Conservation (phyloP, 2,888 invertebrate species). For the Habroteleia sp. region DNA sequence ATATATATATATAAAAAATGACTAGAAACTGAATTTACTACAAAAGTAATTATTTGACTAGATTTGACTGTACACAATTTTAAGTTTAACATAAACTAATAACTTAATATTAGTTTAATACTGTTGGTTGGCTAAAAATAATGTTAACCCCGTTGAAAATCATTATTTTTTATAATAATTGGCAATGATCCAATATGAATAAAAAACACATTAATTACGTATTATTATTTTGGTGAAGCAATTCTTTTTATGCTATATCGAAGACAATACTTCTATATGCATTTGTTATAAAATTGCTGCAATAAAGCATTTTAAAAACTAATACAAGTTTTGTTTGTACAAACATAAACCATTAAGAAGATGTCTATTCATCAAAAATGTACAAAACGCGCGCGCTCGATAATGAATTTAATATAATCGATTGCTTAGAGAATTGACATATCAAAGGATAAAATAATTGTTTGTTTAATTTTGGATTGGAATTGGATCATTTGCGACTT, state of each 20-base stretch:
- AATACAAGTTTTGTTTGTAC: no score
- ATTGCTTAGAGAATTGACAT: no score
- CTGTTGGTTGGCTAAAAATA: slow-evolving; percentile 10
- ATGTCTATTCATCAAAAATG: no score
- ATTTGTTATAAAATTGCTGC: no score
- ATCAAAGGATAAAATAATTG: slow-evolving; percentile 14
- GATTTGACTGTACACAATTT: slow-evolving; percentile 32
- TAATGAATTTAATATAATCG: background rate
- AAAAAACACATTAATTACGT: no score
- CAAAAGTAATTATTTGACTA: slow-evolving; percentile 17
- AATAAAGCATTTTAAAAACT: no score
- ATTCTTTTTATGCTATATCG: no score
- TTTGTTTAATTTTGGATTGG: no score
- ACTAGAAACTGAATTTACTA: slow-evolving; percentile 38
- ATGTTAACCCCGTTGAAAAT: slow-evolving; percentile 21
- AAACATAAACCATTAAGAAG: no score
- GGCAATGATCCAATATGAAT: slow-evolving; percentile 9
- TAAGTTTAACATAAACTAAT: slow-evolving; percentile 7
- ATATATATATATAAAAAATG: slow-evolving; percentile 41
- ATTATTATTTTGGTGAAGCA: no score
- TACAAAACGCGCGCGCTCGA: no score
- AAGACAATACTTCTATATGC: background rate
- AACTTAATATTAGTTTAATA: slow-evolving; percentile 21
- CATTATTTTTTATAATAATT: background rate
- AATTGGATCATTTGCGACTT: slow-evolving; percentile 24